phyloP scores from a whole-genome alignment of 2,888 invertebrate species.

The Callosobruchus maculatus region DNA sequence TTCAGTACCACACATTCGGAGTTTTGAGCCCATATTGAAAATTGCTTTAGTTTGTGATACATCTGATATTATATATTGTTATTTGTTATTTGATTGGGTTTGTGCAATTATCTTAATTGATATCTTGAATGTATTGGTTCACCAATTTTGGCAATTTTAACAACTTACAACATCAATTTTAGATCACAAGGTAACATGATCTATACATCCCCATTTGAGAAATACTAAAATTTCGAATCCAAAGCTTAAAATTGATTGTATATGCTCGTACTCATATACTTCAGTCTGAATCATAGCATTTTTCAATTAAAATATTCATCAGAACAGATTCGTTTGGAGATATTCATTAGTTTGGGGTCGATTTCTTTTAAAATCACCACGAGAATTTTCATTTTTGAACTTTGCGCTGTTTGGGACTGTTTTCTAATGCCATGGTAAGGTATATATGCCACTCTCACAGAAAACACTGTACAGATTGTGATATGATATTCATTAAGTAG shows the following conservation, averaged over 20 bases:
- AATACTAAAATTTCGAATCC: too few relatives aligned
- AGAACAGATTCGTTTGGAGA: background rate
- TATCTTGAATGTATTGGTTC: background rate
- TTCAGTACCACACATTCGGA: too few relatives aligned
- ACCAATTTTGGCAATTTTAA: background rate
- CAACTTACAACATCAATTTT: background rate
- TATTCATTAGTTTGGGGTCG: background rate
- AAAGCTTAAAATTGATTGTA: too few relatives aligned
- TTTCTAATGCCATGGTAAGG: background rate
- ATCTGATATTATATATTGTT: background rate
- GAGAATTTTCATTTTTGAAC: background rate
- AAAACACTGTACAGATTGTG: slow-evolving; percentile 44
- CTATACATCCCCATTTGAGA: too few relatives aligned
- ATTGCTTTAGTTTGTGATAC: background rate
- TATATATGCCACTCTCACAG: background rate
- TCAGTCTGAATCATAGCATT: background rate
- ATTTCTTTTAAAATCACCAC: background rate
- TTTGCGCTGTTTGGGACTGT: background rate
- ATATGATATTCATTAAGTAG: slow-evolving; percentile 32
- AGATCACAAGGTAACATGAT: too few relatives aligned
- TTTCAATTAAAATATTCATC: background rate
- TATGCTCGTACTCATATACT: too few relatives aligned
- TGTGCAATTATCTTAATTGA: background rate
- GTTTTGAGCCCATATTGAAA: background rate
- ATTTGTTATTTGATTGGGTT: background rate